Base-by-base conservation (phyloP, 2,797 vertebrate species). In the Mycteria americana region DNA sequence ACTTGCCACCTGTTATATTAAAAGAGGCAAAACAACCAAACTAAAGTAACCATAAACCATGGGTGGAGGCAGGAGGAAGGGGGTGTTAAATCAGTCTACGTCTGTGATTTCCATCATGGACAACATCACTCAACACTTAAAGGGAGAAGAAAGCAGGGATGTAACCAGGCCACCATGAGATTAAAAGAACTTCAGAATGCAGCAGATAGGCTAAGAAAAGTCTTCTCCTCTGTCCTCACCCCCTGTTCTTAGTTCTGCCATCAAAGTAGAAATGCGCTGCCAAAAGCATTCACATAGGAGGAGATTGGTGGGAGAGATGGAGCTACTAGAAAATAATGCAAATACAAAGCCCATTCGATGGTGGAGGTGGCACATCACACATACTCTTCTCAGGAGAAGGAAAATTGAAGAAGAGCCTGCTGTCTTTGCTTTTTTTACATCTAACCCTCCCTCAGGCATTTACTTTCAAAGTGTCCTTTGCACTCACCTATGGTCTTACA, bases 51-150 rank as follows among this genome's bases (percentile, higher is more conserved):
- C 33, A 62, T 75, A 88, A 75, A 54, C 30, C 46, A 31, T 0
- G 9, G 39, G 43, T 67, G 30, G 33, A 75, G 46, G 77, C 9
- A 3, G n/a, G 46, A 69, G 37, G 24, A 28, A 30, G 22, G 11
- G 77, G 43, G 33, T 41, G 54, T 91, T 83, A 74, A 88, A 68
- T 18, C 4, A 19, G 5, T 15, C 43, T 57, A 48, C 91, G 93
- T 63, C 83, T 97, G 95, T 56, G 73, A 70, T 91, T 97, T 96
- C 75, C 30, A 83, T 96, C 85, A 89, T 2, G 22, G 46, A 57
- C 64, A 31, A 12, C 22, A 6, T 67, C 67, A 85, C 91, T 89
- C 31, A 46, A 43, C 14, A 33, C 45, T 21, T 60, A 13, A 82
- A 67, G 30, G 25, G 63, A 65, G 83, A 67, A 77, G 31, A 76